Base-by-base conservation (phyloP, 2,888 invertebrate species). In the Polydrusus cervinus region DNA sequence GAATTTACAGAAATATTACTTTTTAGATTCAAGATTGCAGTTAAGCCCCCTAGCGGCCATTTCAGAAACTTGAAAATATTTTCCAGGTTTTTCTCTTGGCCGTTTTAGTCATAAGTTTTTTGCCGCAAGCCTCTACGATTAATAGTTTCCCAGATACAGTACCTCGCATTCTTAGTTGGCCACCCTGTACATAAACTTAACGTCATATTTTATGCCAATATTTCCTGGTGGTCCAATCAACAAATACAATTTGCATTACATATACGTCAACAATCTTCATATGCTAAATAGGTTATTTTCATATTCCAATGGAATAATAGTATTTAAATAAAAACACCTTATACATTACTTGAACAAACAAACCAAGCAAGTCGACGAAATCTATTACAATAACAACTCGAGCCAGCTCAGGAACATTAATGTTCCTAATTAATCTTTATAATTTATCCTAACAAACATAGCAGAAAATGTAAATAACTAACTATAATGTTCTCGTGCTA, bases 401-500 rank as follows among this genome's bases (percentile, higher is more conserved):
- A 51, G 61, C 53, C 40, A 53, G 67, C 60, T 61, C 62, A 38
- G 51, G 16, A 65, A 49, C 76, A 76, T 76, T 72, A 76, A 76
- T 69, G 76, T 64, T 68, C 30, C 72, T 76, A 76, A 76, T 72
- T 66, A 69, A 68, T 74, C 66, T 57, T 71, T 53, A 77, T 77
- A 74, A 74, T 70, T 77, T 77, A 70, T 61, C 55, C 68, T 68
- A 77, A 77, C 76, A 76, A 75, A 61, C 61, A 53, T 20, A 77
- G 68, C 71, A 64, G 71, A 62, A 74, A 67, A 77, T 71, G 77
- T 71, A 77, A 77, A 77, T 74, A 74, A 51, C 34, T 5, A 53
- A 61, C 47, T 71, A 75, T 73, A 75, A 71, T 73, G 70, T 75
- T 78, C 78, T 74, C 78, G 78, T 78, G 78, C 76, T 76, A 67